Percentiles rank a stretch among this genome's conserved stretches.
phyloP scores from a whole-genome alignment of 2,888 invertebrate species.

The Masnerella sp. region DNA sequence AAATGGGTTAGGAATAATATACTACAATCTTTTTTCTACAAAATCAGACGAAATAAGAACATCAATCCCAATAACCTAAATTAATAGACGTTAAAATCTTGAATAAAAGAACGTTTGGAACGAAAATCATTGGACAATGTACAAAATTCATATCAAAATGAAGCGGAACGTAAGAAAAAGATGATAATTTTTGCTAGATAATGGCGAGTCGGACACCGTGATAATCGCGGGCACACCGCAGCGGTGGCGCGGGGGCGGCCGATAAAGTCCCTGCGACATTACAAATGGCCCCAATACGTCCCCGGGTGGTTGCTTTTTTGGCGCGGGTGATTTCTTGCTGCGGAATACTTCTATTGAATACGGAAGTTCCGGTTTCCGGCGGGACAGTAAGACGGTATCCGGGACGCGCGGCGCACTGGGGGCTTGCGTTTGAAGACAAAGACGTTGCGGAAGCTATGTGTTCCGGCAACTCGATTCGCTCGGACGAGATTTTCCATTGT shows the following conservation, averaged over 20 bases:
- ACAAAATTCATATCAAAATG: too few species aligned
- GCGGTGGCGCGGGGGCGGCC: neutral
- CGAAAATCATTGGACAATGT: too few species aligned
- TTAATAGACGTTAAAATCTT: too few species aligned
- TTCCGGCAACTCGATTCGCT: constrained; percentile 61
- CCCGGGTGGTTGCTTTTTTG: constrained; percentile 28
- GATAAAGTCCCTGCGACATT: constrained; percentile 28
- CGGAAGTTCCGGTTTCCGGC: constrained; percentile 60
- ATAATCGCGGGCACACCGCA: constrained; percentile 10
- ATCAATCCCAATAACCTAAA: too few species aligned
- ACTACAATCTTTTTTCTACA: too few species aligned
- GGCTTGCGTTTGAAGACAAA: constrained; percentile 58
- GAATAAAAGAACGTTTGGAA: too few species aligned
- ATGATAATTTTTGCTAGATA: neutral
- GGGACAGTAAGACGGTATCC: constrained; percentile 57
- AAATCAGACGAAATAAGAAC: too few species aligned
- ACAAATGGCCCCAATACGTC: constrained; percentile 45
- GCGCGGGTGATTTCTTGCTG: constrained; percentile 45
- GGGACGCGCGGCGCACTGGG: constrained; percentile 26
- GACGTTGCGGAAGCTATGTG: constrained; percentile 57
- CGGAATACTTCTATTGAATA: constrained; percentile 55
- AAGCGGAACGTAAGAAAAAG: neutral
- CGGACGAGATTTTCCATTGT: constrained; percentile 59
- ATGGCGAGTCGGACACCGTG: constrained; percentile 9
- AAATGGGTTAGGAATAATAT: too few species aligned